phyloP scores from a whole-genome alignment of 1,140 invertebrate genomes.

The Ephestia elutella region DNA sequence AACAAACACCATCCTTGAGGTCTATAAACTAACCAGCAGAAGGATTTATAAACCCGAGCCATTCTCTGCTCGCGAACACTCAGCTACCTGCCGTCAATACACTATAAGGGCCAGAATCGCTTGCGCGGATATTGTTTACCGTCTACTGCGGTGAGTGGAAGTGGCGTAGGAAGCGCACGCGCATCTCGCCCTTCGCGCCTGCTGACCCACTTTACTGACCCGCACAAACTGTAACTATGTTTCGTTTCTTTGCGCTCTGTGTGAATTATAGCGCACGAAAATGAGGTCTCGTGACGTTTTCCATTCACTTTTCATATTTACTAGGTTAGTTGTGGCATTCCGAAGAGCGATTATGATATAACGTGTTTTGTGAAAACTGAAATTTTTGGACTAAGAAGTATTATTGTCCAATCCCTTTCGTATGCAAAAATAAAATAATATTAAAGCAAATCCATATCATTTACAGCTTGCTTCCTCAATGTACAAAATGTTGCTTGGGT shows the following conservation, averaged over 20 bases:
- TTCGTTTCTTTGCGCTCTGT: constrained; percentile 6
- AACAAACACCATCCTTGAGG: neutral
- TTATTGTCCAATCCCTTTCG: too few species aligned
- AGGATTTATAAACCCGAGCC: neutral
- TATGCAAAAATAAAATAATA: too few species aligned
- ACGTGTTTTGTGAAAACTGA: too few species aligned
- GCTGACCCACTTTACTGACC: constrained; percentile 50
- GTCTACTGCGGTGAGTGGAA: constrained; percentile 3
- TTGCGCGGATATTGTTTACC: constrained; percentile 1
- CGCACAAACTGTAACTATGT: constrained; percentile 10
- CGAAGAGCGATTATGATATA: too few species aligned
- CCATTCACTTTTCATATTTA: too few species aligned
- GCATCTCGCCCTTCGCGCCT: constrained; percentile 55
- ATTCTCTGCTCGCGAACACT: neutral
- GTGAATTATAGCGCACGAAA: neutral
- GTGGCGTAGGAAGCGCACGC: constrained; percentile 38
- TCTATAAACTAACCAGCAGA: neutral
- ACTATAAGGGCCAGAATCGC: neutral
- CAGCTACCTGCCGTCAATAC: neutral
- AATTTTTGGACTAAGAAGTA: too few species aligned
- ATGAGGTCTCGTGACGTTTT: neutral
- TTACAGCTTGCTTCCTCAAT: too few species aligned
- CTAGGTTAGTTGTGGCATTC: too few species aligned
- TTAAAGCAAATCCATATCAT: too few species aligned
- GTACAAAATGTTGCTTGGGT: too few species aligned